A percentile compares a stretch with the other conserved stretches of the same genome.
These are phyloP conservation scores for Cherax quadricarinatus DNA, from an alignment of 1,140 invertebrate genomes.

Conservation along the genomic window DNA sequence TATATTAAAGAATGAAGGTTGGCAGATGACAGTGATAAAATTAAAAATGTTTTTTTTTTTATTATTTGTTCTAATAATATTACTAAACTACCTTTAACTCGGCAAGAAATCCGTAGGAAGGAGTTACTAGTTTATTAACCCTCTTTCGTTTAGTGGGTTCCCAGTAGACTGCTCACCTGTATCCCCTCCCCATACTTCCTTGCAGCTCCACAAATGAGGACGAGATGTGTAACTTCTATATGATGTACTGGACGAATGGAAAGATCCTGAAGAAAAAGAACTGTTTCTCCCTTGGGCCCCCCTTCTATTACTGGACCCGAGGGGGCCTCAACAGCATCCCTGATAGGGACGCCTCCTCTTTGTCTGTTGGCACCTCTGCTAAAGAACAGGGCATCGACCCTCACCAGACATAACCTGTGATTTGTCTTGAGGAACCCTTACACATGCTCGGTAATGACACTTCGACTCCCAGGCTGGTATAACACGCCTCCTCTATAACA, in stretches of 20 bases:
- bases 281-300: constrained; percentile 81
- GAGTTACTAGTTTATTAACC: background rate
- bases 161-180: background rate
- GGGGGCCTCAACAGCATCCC: constrained; percentile 87
- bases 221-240: constrained; percentile 99
- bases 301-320: constrained; percentile 86
- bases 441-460: background rate
- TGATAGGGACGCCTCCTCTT: constrained; percentile 81
- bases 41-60: no score
- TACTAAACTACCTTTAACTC: no score
- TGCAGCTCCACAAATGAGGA: constrained; percentile 86
- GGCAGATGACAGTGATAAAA: no score
- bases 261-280: constrained; percentile 81
- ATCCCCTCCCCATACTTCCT: background rate
- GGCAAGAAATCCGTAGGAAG: no score
- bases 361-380: constrained; percentile 66
- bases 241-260: constrained; percentile 98
- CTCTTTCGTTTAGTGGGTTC: background rate
- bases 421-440: background rate
- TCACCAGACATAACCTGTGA: constrained; percentile 41
- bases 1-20: no score
- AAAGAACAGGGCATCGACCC: constrained; percentile 38
- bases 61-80: no score
- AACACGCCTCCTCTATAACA: background rate
- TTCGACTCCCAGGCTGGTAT: background rate